These are phyloP conservation scores for Gouania willdenowi DNA, from an alignment of 2,797 vertebrate genomes.

Conservation along the genomic window DNA sequence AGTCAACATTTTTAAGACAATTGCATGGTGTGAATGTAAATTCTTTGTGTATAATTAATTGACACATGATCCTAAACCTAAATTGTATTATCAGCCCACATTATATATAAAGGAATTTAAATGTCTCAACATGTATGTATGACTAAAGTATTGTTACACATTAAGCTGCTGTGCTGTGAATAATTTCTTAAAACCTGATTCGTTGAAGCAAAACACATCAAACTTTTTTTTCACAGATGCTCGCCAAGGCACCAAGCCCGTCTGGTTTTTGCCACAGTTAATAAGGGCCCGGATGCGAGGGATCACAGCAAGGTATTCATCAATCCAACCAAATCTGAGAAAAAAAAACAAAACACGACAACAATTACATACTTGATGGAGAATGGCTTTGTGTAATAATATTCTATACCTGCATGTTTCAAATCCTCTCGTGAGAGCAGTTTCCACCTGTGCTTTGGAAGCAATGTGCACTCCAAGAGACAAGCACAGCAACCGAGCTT, in stretches of 20 bases:
- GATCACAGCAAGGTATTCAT: slow-evolving; percentile 74
- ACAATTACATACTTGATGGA: too few species aligned
- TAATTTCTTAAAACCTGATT: slow-evolving; percentile 64
- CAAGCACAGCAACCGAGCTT: slow-evolving; percentile 60
- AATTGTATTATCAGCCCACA: too few species aligned
- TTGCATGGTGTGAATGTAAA: too few species aligned
- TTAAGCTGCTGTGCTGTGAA: too few species aligned
- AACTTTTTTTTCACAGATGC: slow-evolving; percentile 26
- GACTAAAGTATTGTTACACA: not conserved
- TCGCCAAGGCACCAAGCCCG: slow-evolving; percentile 68
- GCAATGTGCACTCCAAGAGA: slow-evolving; percentile 61
- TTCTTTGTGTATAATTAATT: too few species aligned
- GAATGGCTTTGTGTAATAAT: too few species aligned
- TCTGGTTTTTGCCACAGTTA: slow-evolving; percentile 57
- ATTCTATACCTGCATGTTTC: slow-evolving; percentile 81
- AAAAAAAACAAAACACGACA: not conserved
- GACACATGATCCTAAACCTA: too few species aligned
- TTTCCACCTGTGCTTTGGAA: slow-evolving; percentile 57
- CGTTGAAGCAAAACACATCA: slow-evolving; percentile 77
- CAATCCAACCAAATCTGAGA: slow-evolving; percentile 77
- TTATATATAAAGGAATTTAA: too few species aligned
- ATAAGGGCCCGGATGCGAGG: slow-evolving; percentile 52
- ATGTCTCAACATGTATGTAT: too few species aligned
- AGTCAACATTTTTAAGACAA: too few species aligned
- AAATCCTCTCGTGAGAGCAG: slow-evolving; percentile 57